Evolutionary conservation across 2,113 vertebrate species (phyloP).

Genomic region (Oriolus oriolus): DNA sequence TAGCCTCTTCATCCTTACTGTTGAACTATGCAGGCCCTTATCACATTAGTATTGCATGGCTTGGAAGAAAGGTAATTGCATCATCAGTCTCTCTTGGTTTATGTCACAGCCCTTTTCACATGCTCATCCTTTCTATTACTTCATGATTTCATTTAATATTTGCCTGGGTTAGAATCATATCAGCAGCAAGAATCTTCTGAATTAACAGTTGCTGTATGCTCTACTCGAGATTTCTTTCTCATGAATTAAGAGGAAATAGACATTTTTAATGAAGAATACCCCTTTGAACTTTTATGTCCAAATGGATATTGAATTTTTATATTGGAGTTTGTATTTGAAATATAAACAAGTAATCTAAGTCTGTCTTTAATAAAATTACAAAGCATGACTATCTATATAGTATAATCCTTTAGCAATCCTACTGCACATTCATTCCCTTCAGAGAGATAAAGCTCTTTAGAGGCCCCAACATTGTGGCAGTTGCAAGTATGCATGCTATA

Average conservation of each 20-base stretch:
- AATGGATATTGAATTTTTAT: neutral
- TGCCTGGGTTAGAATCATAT: neutral
- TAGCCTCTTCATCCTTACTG: constrained; percentile 22
- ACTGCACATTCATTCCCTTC: neutral
- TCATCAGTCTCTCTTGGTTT: constrained; percentile 27
- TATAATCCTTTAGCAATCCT: neutral
- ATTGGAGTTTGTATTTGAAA: neutral
- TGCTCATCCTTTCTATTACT: constrained; percentile 35
- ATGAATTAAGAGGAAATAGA: neutral
- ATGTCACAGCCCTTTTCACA: constrained; percentile 41
- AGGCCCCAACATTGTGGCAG: neutral
- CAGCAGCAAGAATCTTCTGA: neutral
- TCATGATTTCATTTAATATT: constrained; percentile 57
- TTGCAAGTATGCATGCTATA: neutral
- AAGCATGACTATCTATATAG: neutral
- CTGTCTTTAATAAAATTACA: neutral
- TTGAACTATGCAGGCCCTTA: constrained; percentile 31
- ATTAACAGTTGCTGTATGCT: neutral
- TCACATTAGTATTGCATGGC: neutral
- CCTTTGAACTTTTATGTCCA: neutral
- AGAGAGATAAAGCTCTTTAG: neutral
- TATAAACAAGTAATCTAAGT: neutral
- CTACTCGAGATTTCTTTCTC: neutral
- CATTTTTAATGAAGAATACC: neutral
- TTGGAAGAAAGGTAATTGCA: constrained; percentile 36